Evolutionary conservation across 1,140 invertebrate genomes (phyloP), one percentile per base, ranked within the genome.

Genomic region (Meloidogyne exigua): DNA sequence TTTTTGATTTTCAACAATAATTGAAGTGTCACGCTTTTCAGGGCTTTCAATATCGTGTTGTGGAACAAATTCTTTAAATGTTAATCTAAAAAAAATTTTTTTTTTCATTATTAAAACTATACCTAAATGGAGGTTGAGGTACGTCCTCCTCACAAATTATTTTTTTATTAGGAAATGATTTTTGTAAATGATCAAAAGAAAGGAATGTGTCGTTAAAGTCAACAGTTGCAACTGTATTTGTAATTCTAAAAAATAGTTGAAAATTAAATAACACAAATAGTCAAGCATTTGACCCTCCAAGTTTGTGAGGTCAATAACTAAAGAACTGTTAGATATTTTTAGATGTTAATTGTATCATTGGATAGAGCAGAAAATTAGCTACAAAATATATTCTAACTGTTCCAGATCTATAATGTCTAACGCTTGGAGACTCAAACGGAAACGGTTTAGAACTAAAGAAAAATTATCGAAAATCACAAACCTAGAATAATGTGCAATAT

Each of bases 201-300:
- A 99, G 90, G 85, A 99, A 99, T 0, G 97, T 99, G 87, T 99
- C 97, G 87, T 98, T 97, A 88, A 98, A 99, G 89, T 99, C 94
- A 88, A 98, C 90, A 1, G 90, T 92, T 0, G 90, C 80, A 62
- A 93, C 91, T 85, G 92, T 91, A 88, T 93, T 92, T 1, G 90
- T 88, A 91, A 96, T 93, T 85, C 92, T 69, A 9, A 23, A 69
- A 69, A n/a, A n/a, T n/a, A n/a, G n/a, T n/a, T n/a, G 18, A 44
- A 2, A 28, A 69, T 21, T 21, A 26, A n/a, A n/a, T n/a, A n/a
- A n/a, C n/a, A n/a, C n/a, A n/a, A n/a, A n/a, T n/a, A n/a, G n/a
- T n/a, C n/a, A n/a, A n/a, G n/a, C n/a, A n/a, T n/a, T n/a, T n/a
- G n/a, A n/a, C n/a, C n/a, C n/a, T n/a, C n/a, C n/a, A n/a, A n/a